Conservation (phyloP, 2,113 vertebrate genomes). For the Calyptommatus sinebrachiatus region DNA sequence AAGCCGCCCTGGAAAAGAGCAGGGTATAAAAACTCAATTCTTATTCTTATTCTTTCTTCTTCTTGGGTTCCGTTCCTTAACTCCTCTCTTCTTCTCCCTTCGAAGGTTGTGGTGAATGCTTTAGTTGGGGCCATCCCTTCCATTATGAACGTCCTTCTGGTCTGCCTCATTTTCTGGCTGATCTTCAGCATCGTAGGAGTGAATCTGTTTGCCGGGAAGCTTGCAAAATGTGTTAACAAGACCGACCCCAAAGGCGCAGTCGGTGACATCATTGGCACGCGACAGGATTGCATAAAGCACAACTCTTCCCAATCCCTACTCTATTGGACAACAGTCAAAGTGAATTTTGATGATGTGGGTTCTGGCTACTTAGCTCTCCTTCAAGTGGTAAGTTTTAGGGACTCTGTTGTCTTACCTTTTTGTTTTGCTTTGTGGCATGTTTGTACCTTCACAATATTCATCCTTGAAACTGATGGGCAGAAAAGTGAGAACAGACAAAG, state of each 20-base stretch:
- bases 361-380: constrained; percentile 94
- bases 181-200: constrained; percentile 96
- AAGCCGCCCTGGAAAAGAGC: too few species aligned
- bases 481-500: too few species aligned
- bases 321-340: constrained; percentile 92
- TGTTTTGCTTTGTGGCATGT: neutral
- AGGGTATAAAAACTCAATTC: too few species aligned
- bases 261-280: constrained; percentile 52
- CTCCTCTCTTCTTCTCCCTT: neutral
- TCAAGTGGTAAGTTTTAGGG: constrained; percentile 86
- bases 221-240: constrained; percentile 85
- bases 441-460: neutral
- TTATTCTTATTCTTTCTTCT: too few species aligned
- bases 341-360: constrained; percentile 96
- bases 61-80: neutral
- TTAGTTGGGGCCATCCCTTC: constrained; percentile 94
- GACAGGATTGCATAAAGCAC: constrained; percentile 74
- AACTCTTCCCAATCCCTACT: constrained; percentile 75
- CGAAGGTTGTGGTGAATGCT: constrained; percentile 93
- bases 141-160: constrained; percentile 92
- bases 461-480: too few species aligned
- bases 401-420: neutral
- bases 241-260: constrained; percentile 61
- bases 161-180: constrained; percentile 95
- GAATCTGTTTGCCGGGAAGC: constrained; percentile 90